These are phyloP conservation scores for Sinhomidia bicolor DNA, from an alignment of 2,888 invertebrate genomes.

Conservation along the genomic window DNA sequence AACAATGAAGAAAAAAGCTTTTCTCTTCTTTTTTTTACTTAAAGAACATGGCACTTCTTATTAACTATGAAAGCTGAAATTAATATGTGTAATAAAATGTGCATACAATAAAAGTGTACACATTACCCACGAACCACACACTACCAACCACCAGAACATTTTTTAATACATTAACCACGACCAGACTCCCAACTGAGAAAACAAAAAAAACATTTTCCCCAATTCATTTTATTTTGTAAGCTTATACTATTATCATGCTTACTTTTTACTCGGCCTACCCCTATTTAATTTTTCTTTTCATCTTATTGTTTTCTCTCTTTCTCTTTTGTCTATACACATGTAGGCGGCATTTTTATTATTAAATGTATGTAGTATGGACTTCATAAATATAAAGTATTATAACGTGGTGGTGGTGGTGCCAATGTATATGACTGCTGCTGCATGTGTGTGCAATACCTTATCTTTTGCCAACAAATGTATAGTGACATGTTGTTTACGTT, in stretches of 20 bases:
- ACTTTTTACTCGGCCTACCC: neutral
- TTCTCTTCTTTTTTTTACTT: neutral
- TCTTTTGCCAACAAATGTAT: slow-evolving; percentile 33
- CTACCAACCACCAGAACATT: no score
- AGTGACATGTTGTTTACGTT: slow-evolving; percentile 57
- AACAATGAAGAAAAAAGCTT: slow-evolving; percentile 17
- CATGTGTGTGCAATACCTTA: slow-evolving; percentile 4
- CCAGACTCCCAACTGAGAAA: slow-evolving; percentile 60
- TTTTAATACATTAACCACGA: slow-evolving; percentile 55
- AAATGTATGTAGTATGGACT: neutral
- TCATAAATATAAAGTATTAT: neutral
- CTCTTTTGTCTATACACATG: neutral
- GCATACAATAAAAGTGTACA: neutral
- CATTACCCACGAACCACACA: no score
- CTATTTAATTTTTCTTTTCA: slow-evolving; percentile 27
- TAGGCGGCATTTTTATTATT: neutral
- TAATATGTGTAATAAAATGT: slow-evolving; percentile 14
- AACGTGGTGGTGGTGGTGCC: neutral
- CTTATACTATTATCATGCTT: no score
- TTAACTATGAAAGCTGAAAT: neutral
- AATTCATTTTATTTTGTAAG: slow-evolving; percentile 16
- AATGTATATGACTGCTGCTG: neutral
- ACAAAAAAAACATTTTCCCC: slow-evolving; percentile 55
- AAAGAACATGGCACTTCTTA: neutral
- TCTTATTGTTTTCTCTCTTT: neutral